Percentiles rank a stretch among this genome's conserved stretches.
These are phyloP conservation scores for Drosophila longiperda DNA, from an alignment of 2,888 invertebrate genomes.

Conservation along the genomic window DNA sequence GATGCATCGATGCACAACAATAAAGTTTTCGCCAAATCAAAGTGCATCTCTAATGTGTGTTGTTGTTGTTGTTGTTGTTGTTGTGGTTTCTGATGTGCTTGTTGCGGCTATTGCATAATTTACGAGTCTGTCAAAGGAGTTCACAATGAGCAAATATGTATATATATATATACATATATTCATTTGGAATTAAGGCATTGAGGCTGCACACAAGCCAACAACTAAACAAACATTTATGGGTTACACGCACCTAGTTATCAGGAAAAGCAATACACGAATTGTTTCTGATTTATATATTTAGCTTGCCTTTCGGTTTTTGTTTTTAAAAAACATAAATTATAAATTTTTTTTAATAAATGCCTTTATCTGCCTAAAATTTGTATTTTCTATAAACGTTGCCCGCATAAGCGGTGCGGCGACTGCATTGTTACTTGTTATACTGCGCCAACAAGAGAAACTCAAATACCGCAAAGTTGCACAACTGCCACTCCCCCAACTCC, in stretches of 20 bases:
- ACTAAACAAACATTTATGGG: conserved; percentile 24
- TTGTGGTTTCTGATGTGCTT: conserved; percentile 45
- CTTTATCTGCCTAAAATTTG: not conserved
- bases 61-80: conserved; percentile 39
- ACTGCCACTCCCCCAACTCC: not conserved
- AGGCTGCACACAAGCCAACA: conserved; percentile 17
- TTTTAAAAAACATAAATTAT: too few relatives aligned
- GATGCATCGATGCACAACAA: conserved; percentile 47
- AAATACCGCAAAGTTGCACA: conserved; percentile 75
- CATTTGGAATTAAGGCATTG: conserved; percentile 50
- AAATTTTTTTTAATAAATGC: not conserved
- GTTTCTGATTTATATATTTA: too few relatives aligned
- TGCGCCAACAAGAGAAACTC: conserved; percentile 69
- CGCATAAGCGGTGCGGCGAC: conserved; percentile 50
- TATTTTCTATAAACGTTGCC: conserved; percentile 4
- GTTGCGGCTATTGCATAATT: conserved; percentile 70
- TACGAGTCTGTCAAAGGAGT: conserved; percentile 52
- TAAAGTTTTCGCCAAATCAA: conserved; percentile 69
- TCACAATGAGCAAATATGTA: conserved; percentile 17
- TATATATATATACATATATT: conserved; percentile 9
- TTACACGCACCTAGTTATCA: conserved; percentile 17
- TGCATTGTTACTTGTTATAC: conserved; percentile 51
- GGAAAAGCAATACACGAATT: not conserved
- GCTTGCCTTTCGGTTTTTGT: not conserved
- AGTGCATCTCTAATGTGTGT: conserved; percentile 72